Conservation (phyloP, 2,888 invertebrate genomes). For the Tenthredo amoena region DNA sequence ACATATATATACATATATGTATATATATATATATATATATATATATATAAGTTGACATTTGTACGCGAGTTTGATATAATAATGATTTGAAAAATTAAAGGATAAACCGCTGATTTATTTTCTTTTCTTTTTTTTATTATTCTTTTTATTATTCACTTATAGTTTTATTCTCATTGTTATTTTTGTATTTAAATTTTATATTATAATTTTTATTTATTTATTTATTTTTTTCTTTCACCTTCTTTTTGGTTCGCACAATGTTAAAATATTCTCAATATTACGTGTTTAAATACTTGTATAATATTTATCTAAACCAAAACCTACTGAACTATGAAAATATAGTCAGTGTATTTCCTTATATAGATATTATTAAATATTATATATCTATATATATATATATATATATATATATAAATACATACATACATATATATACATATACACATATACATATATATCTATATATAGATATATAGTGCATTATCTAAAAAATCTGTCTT, state of each 20-base stretch:
- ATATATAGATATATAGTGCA: constrained; percentile 9
- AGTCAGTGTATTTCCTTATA: constrained; percentile 3
- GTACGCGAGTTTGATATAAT: constrained; percentile 10
- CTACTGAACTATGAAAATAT: constrained; percentile 19
- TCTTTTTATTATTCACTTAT: too few relatives aligned
- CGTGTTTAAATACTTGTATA: constrained; percentile 5
- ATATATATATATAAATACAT: neutral
- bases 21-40: neutral
- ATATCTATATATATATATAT: neutral
- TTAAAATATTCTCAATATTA: neutral
- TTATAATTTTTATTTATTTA: neutral
- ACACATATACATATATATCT: neutral
- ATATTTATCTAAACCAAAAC: constrained; percentile 8
- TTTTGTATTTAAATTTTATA: too few relatives aligned
- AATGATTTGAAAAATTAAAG: neutral
- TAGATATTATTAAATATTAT: neutral
- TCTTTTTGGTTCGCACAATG: constrained; percentile 54
- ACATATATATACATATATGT: neutral
- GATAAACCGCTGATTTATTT: neutral
- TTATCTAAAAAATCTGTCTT: constrained; percentile 13
- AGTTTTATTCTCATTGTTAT: too few relatives aligned
- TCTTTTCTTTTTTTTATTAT: too few relatives aligned
- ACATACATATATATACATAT: neutral
- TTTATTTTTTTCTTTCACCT: neutral
- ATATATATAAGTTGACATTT: constrained; percentile 7